Evolutionary conservation across 2,113 vertebrate species (phyloP), one percentile per base, ranked within the genome.

Genomic region (Lichenostomus cassidix): DNA sequence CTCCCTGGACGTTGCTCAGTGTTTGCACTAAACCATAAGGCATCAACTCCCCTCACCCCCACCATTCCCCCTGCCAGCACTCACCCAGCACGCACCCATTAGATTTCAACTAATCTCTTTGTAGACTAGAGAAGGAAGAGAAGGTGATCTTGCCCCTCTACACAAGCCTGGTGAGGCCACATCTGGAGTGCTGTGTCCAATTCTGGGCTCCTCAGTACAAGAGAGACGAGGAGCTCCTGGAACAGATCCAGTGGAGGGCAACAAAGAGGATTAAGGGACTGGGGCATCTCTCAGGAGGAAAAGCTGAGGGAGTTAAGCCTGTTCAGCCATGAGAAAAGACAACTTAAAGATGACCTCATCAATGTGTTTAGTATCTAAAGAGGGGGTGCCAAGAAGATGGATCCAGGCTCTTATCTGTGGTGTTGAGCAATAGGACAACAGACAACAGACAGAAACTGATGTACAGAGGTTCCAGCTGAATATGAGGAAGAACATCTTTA

Each of bases 81-180:
- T n/a, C 21, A 4, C 31, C 24, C 31, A 23, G 18, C 0, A 3
- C 5, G 33, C 3, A 1, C 50, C 12, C 11, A 0, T 19, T 20
- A 23, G 5, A 35, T 28, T 23, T 37, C 70, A 77, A 58, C 53
- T n/a, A 27, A 17, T 27, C 13, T 63, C 58, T 21, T 50, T 77
- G 33, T 21, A 78, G 28, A 41, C 46, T 50, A 33, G 46, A 50
- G 58, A 25, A 39, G 12, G 58, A 25, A 33, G 12, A 76, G n/a
- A 15, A 76, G 44, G 21, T 39, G 44, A 31, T 49, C 44, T 31
- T 56, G 33, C 17, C 12, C 29, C 41, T 44, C 41, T 35, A 4
- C 39, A 49, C 35, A 20, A 23, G 5, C 16, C 22, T 33, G 44
- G 21, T 9, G 9, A 49, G 44, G 56, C 44, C 9, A 2, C 18